Evolutionary conservation across 2,797 vertebrate genomes (phyloP).

Genomic region (Anabas testudineus): DNA sequence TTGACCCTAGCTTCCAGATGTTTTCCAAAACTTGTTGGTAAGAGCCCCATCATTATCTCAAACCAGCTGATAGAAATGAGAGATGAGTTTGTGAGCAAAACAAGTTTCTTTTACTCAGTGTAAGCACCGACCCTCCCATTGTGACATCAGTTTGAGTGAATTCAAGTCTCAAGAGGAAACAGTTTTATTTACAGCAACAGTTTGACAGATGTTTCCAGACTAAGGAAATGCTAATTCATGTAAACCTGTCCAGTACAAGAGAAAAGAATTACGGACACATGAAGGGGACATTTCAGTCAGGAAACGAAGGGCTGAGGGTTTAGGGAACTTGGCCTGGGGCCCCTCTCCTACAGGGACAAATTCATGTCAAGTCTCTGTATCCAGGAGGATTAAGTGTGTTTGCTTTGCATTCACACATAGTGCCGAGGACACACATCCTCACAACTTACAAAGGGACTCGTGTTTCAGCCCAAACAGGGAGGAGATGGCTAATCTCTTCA

Average conservation of each 20-base stretch:
- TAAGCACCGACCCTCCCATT: background rate
- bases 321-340: conserved; percentile 70
- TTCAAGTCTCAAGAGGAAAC: conserved; percentile 1
- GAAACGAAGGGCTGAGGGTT: conserved; percentile 13
- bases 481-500: conserved; percentile 85
- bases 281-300: conserved; percentile 17
- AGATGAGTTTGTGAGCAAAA: conserved; percentile 42
- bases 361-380: conserved; percentile 91
- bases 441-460: conserved; percentile 88
- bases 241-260: conserved; percentile 16
- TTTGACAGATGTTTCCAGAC: conserved; percentile 28
- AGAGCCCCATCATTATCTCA: conserved; percentile 52
- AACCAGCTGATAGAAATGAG: conserved; percentile 41
- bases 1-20: conserved; percentile 38
- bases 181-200: conserved; percentile 1
- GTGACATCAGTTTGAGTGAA: conserved; percentile 13
- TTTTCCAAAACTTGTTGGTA: conserved; percentile 45
- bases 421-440: conserved; percentile 84
- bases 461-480: conserved; percentile 43
- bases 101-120: conserved; percentile 6
- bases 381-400: conserved; percentile 94
- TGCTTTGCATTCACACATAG: conserved; percentile 87
- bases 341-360: conserved; percentile 87
- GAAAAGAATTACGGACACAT: conserved; percentile 13
- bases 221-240: conserved; percentile 11